phyloP scores from a whole-genome alignment of 2,113 vertebrate species.

The Gambusia affinis region DNA sequence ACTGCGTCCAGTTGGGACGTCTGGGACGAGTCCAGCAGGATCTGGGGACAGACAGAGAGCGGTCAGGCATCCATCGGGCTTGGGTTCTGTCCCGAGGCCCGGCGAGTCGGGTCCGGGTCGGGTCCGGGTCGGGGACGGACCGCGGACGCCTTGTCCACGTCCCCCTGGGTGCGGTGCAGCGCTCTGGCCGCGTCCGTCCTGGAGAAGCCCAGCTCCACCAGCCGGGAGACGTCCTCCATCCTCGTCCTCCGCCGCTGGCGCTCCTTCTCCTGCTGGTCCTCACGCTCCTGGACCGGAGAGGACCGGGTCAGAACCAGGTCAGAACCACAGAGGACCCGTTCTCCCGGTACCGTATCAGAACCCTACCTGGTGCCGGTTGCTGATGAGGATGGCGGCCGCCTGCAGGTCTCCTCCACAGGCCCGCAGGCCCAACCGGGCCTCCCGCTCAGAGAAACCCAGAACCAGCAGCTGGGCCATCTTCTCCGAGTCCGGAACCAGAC shows the following conservation, averaged over 20 bases:
- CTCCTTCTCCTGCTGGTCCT: slow-evolving; percentile 84
- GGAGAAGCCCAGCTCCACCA: slow-evolving; percentile 86
- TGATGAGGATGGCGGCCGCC: slow-evolving; percentile 86
- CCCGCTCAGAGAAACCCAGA: slow-evolving; percentile 90
- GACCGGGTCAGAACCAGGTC: too few relatives aligned
- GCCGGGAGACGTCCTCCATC: slow-evolving; percentile 76
- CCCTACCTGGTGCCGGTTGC: slow-evolving; percentile 85
- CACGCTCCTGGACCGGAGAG: slow-evolving; percentile 80
- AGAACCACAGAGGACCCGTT: too few relatives aligned
- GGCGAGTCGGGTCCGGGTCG: too few relatives aligned
- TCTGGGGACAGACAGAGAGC: slow-evolving; percentile 51
- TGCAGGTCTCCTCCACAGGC: slow-evolving; percentile 88
- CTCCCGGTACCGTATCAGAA: too few relatives aligned
- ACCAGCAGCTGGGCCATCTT: slow-evolving; percentile 85
- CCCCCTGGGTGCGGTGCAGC: slow-evolving; percentile 81
- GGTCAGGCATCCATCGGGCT: background rate
- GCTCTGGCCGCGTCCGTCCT: slow-evolving; percentile 84
- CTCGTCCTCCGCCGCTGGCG: slow-evolving; percentile 80
- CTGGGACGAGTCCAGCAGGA: slow-evolving; percentile 66
- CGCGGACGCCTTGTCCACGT: slow-evolving; percentile 84
- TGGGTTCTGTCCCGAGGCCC: background rate
- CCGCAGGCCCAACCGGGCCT: slow-evolving; percentile 90
- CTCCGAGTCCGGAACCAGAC: slow-evolving; percentile 84
- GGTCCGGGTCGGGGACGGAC: slow-evolving; percentile 62
- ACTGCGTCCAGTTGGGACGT: slow-evolving; percentile 15